These are phyloP conservation scores for Athrips mouffetella DNA, from an alignment of 2,888 invertebrate genomes.

Conservation along the genomic window DNA sequence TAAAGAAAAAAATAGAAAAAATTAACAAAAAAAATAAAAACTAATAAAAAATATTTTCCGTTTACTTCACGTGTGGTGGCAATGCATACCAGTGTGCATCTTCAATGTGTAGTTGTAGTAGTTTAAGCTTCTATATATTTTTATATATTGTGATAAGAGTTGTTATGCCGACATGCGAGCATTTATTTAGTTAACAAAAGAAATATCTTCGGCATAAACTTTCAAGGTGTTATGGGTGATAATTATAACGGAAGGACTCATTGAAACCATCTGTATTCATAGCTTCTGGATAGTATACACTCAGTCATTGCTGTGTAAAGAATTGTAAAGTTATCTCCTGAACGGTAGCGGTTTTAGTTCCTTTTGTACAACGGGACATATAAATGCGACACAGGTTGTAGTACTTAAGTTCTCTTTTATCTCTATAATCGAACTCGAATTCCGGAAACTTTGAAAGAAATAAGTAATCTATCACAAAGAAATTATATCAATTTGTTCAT, in stretches of 20 bases:
- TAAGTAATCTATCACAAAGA: too few relatives aligned
- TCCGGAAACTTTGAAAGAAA: too few relatives aligned
- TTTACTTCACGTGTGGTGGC: constrained; percentile 69
- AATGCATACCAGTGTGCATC: constrained; percentile 71
- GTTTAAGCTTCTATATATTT: constrained; percentile 76
- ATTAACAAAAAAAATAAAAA: constrained; percentile 42
- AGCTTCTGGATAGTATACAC: not conserved
- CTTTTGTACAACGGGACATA: not conserved
- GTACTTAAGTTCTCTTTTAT: too few relatives aligned
- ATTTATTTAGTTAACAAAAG: constrained; percentile 72
- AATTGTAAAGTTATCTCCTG: not conserved
- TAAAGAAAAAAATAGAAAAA: constrained; percentile 47
- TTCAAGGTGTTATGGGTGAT: constrained; percentile 59
- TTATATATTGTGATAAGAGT: constrained; percentile 78
- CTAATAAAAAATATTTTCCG: constrained; percentile 49
- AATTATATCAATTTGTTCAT: too few relatives aligned
- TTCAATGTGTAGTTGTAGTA: constrained; percentile 74
- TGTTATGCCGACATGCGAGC: constrained; percentile 75
- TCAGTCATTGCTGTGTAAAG: not conserved
- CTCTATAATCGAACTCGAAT: too few relatives aligned
- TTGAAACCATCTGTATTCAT: constrained; percentile 18
- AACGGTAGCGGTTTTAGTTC: not conserved
- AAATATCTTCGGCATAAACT: constrained; percentile 46
- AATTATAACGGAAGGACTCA: constrained; percentile 39
- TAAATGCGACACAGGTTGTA: too few relatives aligned